Base-by-base conservation (phyloP, 2,113 vertebrate genomes). In the Nymphicus hollandicus region DNA sequence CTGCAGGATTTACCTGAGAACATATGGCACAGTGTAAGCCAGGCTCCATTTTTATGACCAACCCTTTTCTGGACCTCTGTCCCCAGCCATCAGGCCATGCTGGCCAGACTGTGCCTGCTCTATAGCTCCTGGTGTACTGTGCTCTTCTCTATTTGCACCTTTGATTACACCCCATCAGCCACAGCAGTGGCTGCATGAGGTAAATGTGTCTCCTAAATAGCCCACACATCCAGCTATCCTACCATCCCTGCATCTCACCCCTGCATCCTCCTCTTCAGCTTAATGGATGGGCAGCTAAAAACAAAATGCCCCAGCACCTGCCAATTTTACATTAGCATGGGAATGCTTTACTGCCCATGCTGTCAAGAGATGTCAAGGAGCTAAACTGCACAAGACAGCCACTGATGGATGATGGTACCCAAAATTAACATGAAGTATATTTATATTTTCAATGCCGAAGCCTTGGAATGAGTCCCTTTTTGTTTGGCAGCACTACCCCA, bases 401-500 rank as follows among this genome's bases (percentile, higher is more conserved):
- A 24, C 88, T 91, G 96, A 92, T 71, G 87, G 84, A 95, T 88
- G 70, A 37, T 52, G 83, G 81, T 77, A 91, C 87, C 85, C 93
- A 78, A 74, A 86, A 96, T 95, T 94, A 93, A 74, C 68, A 76
- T 28, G 60, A 88, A 72, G 46, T 86, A 93, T 95, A 89, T 94
- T 96, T 96, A 76, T 82, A 91, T 71, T 85, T 83, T 47, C 60
- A 25, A 46, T 69, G 86, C 18, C 1, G 4, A 58, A 85, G 71
- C 80, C 55, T 81, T 96, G 92, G 91, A 89, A 70, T 10, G 61
- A 80, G 64, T 89, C 68, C 84, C 79, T 91, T 4, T 23, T 13
- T 46, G 44, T 35, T 89, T 94, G 91, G 93, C 93, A 97, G 79
- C 50, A 1, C 37, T 96, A 37, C n/a, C 60, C 50, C 86, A 49